These are phyloP conservation scores for Ernsta delagoae DNA, from an alignment of 2,888 invertebrate species.

Conservation along the genomic window DNA sequence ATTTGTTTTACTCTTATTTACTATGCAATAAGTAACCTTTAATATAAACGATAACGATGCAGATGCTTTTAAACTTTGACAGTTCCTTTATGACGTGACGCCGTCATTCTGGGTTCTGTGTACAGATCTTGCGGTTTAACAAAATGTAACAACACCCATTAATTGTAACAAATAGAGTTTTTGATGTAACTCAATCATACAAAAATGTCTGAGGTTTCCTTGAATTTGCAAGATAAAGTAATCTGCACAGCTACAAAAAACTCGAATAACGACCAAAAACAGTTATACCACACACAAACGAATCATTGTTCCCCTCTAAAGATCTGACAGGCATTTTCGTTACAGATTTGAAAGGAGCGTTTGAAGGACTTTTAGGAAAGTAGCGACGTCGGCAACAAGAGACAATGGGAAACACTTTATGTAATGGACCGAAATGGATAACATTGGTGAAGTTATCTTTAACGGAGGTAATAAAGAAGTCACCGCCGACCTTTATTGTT, in stretches of 20 bases:
- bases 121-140: no score
- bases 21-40: no score
- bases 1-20: no score
- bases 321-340: conserved; percentile 41
- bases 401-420: conserved; percentile 72
- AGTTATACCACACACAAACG: conserved; percentile 13
- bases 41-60: no score
- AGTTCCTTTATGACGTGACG: no score
- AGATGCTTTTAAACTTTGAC: no score
- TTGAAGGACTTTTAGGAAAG: conserved; percentile 44
- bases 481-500: conserved; percentile 64
- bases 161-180: no score
- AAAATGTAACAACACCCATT: no score
- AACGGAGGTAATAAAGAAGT: conserved; percentile 71
- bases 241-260: background rate
- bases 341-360: conserved; percentile 45
- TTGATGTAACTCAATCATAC: no score
- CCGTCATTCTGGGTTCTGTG: no score
- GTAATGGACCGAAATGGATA: conserved; percentile 75
- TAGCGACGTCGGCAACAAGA: conserved; percentile 44
- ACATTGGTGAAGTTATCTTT: conserved; percentile 68
- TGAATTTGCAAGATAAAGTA: no score
- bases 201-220: no score
- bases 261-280: background rate
- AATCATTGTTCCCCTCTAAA: conserved; percentile 26